Percentiles rank a stretch among this genome's conserved stretches.
These are phyloP conservation scores for Drosophila formosana DNA, from an alignment of 2,888 invertebrate genomes.

Conservation along the genomic window DNA sequence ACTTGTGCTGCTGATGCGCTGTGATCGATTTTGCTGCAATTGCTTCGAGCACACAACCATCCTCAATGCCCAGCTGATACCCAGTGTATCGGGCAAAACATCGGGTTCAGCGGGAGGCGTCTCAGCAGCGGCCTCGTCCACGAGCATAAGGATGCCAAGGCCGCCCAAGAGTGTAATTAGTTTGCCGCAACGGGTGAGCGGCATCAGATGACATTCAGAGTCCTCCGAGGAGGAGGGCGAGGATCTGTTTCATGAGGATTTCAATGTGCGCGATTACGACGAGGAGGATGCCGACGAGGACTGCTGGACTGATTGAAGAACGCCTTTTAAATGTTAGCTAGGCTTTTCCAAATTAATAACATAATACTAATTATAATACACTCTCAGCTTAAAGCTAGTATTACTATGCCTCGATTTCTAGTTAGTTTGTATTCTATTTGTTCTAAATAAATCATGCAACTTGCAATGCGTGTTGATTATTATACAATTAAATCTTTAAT, in stretches of 20 bases:
- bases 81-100: constrained; percentile 83
- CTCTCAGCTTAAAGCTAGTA: constrained; percentile 51
- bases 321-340: constrained; percentile 55
- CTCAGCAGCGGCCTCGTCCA: constrained; percentile 58
- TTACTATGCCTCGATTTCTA: constrained; percentile 44
- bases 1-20: constrained; percentile 81
- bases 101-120: constrained; percentile 28
- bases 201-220: constrained; percentile 85
- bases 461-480: not conserved
- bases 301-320: constrained; percentile 76
- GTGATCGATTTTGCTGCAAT: constrained; percentile 84
- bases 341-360: constrained; percentile 38
- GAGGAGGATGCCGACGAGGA: constrained; percentile 77
- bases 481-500: not conserved
- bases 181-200: constrained; percentile 77
- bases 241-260: constrained; percentile 83
- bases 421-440: constrained; percentile 44
- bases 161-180: constrained; percentile 81
- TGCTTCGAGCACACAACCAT: constrained; percentile 82
- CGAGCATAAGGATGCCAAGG: constrained; percentile 83
- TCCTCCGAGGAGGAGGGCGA: constrained; percentile 85
- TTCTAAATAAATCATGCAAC: constrained; percentile 31
- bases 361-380: constrained; percentile 18
- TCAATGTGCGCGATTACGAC: constrained; percentile 81
- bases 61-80: constrained; percentile 81